Evolutionary conservation across 2,797 vertebrate species (phyloP).

Genomic region (Typhlichthys eigenmanni): DNA sequence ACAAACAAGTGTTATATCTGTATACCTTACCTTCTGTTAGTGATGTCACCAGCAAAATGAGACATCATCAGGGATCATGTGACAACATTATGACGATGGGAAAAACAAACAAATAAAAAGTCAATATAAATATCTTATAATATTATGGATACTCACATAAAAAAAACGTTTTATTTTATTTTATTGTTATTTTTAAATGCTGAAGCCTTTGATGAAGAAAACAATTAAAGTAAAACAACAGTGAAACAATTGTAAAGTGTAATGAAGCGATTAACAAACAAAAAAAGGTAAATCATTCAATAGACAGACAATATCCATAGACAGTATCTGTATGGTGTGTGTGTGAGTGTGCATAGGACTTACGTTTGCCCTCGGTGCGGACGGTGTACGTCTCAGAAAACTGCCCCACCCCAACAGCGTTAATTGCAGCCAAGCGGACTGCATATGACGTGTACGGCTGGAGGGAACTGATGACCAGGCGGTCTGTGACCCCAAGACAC

Average conservation of each 20-base stretch:
- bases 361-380: conserved; percentile 67
- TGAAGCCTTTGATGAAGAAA: too few species aligned
- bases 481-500: conserved; percentile 44
- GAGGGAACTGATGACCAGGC: conserved; percentile 51
- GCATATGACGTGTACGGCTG: conserved; percentile 67
- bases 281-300: too few species aligned
- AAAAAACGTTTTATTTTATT: neutral
- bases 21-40: conserved; percentile 67
- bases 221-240: too few species aligned
- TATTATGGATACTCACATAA: neutral
- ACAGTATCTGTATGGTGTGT: neutral
- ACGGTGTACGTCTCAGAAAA: conserved; percentile 58
- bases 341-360: conserved; percentile 37
- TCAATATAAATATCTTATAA: too few species aligned
- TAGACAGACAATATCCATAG: neutral
- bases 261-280: neutral
- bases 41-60: conserved; percentile 38
- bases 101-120: conserved; percentile 3
- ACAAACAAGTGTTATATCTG: neutral
- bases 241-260: too few species aligned
- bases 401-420: conserved; percentile 60
- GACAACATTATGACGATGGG: conserved; percentile 37
- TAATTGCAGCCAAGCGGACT: conserved; percentile 70
- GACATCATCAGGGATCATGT: conserved; percentile 35
- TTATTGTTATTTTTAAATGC: too few species aligned